Conservation (phyloP, 2,797 vertebrate species). For the Semotilus atromaculatus region DNA sequence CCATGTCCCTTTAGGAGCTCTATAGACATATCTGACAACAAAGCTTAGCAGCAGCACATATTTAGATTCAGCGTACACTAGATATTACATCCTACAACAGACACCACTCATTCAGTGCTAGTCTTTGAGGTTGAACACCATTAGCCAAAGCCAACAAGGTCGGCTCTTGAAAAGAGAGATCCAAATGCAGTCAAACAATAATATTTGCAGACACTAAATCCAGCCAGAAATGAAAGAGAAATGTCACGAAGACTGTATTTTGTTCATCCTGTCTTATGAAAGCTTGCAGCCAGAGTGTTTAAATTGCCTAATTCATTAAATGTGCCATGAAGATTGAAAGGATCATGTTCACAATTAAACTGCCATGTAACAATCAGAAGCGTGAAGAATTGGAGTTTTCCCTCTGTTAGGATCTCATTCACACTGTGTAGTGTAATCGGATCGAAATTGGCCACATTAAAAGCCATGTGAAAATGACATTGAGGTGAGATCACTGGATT, state of each 20-base stretch:
- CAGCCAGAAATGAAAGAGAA: constrained; percentile 53
- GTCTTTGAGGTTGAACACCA: constrained; percentile 68
- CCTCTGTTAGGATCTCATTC: constrained; percentile 7
- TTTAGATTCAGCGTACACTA: constrained; percentile 26
- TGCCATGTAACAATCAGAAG: constrained; percentile 17
- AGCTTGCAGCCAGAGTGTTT: constrained; percentile 25
- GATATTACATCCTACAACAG: constrained; percentile 56
- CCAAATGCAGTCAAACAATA: constrained; percentile 59
- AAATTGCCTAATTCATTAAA: constrained; percentile 26
- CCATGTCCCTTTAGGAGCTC: not conserved
- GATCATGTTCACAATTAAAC: constrained; percentile 33
- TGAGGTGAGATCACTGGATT: not conserved
- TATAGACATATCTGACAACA: constrained; percentile 38
- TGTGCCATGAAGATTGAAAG: constrained; percentile 5
- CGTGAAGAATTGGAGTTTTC: constrained; percentile 11
- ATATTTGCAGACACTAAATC: constrained; percentile 56
- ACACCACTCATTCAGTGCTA: constrained; percentile 68
- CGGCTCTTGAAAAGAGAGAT: constrained; percentile 34
- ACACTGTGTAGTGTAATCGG: not conserved
- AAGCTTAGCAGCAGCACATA: constrained; percentile 31
- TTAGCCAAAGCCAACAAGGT: constrained; percentile 71
- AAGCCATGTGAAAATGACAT: not conserved
- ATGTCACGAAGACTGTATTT: constrained; percentile 54
- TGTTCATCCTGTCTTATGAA: constrained; percentile 32
- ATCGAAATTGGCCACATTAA: not conserved